Conservation (phyloP, 2,888 invertebrate genomes). For the Anaspis maculata region DNA sequence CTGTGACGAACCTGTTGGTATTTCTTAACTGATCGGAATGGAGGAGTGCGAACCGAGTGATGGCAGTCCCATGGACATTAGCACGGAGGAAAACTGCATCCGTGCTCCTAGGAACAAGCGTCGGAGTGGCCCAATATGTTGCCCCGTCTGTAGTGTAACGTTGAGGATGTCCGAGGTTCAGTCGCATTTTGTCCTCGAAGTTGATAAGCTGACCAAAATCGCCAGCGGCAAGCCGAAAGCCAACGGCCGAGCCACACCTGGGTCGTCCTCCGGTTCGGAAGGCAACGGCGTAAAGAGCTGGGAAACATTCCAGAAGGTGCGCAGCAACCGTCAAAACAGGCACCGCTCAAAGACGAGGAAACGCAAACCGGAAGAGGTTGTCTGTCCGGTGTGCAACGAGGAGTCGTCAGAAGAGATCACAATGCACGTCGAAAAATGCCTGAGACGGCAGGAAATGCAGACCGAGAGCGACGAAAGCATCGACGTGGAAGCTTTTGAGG, state of each 20-base stretch:
- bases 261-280: constrained; percentile 40
- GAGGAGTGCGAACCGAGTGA: too few relatives aligned
- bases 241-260: constrained; percentile 34
- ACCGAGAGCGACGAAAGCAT: constrained; percentile 63
- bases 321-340: constrained; percentile 62
- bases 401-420: constrained; percentile 61
- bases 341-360: constrained; percentile 59
- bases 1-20: too few relatives aligned
- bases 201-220: constrained; percentile 61
- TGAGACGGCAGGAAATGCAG: constrained; percentile 43
- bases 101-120: too few relatives aligned
- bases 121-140: too few relatives aligned
- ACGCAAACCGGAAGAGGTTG: constrained; percentile 52
- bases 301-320: constrained; percentile 68
- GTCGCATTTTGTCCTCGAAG: constrained; percentile 70
- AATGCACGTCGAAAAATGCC: constrained; percentile 64
- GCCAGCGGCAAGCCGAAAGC: constrained; percentile 35
- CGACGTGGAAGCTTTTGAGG: constrained; percentile 76
- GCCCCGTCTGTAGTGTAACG: constrained; percentile 84
- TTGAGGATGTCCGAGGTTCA: constrained; percentile 77
- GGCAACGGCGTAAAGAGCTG: constrained; percentile 52
- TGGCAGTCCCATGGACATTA: too few relatives aligned
- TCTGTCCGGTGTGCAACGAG: constrained; percentile 77
- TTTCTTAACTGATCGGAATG: too few relatives aligned
- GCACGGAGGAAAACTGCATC: too few relatives aligned